Evolutionary conservation across 2,888 invertebrate genomes (phyloP), one percentile per base, ranked within the genome.

Genomic region (Polyommatus icarus): DNA sequence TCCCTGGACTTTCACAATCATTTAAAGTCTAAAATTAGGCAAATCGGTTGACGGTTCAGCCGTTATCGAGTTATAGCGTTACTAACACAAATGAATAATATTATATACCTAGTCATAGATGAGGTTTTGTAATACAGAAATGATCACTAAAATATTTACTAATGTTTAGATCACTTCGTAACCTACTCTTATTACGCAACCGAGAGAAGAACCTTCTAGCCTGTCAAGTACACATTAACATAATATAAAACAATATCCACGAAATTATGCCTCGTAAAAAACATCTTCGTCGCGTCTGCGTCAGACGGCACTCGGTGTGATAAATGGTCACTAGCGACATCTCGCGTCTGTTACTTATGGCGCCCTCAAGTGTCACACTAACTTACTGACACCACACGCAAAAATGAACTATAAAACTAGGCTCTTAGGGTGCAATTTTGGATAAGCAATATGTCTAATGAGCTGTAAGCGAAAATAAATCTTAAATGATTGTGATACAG

Each of bases 251-350:
- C 75, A 75, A 75, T 75, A 54, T 50, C 75, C 29, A 12, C 75
- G 29, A 20, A 75, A 50, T 75, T 50, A 75, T 54, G 50, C 50
- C 46, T 29, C 59, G 85, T 91, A 91, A 92, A 93, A 91, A 92
- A 89, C 90, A 88, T 89, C 91, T 89, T 86, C 84, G 83, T 82
- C 80, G 82, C 83, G 86, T 84, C 90, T 93, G 93, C 76, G 82
- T 80, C 78, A 81, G 93, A 92, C 93, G 88, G 89, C 91, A 92
- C 93, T 93, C 91, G 91, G 86, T 79, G 87, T 92, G 93, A 93
- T 93, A 93, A 93, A 93, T 93, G 86, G 90, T 87, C 82, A 83
- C 82, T 85, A 83, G 87, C 88, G 89, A 88, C 91, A 91, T 92
- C 92, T 91, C 84, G 85, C 87, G 88, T 83, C 90, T 91, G 91